Percentiles rank a stretch among this genome's conserved stretches.
Evolutionary conservation across 2,888 invertebrate species (phyloP).

Genomic region (Trileptium ribeirensis): DNA sequence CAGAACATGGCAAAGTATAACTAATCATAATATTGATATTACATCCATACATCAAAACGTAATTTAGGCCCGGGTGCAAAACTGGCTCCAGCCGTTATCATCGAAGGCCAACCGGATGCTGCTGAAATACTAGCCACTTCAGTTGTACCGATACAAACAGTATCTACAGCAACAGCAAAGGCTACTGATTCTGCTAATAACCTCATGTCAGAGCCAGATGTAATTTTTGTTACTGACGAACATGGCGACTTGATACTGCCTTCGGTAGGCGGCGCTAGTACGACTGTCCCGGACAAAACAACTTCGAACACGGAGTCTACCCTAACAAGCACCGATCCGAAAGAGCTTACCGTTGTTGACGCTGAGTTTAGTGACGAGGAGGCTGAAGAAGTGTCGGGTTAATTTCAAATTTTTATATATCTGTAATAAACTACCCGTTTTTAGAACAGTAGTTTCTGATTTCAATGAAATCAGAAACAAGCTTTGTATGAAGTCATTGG

Average conservation of each 20-base stretch:
- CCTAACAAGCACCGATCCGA: background rate
- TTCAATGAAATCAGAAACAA: no score
- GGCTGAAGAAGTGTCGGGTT: background rate
- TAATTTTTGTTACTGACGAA: background rate
- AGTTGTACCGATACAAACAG: background rate
- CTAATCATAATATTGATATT: no score
- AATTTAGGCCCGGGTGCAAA: background rate
- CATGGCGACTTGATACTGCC: background rate
- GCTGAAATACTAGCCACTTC: background rate
- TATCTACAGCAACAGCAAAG: background rate
- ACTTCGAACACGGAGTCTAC: background rate
- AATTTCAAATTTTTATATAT: no score
- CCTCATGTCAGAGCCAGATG: no score
- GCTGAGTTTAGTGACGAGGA: constrained; percentile 79
- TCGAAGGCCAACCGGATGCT: background rate
- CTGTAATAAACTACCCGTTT: no score
- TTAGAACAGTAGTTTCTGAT: no score
- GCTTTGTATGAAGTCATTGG: no score
- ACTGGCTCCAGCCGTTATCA: background rate
- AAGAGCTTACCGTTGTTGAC: constrained; percentile 54
- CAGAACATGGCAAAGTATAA: no score
- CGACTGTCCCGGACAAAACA: background rate
- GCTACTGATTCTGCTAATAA: background rate
- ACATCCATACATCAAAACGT: no score
- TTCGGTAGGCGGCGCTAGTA: background rate